These are phyloP conservation scores for Erythrolamprus reginae DNA, from an alignment of 2,113 vertebrate species.

Conservation along the genomic window DNA sequence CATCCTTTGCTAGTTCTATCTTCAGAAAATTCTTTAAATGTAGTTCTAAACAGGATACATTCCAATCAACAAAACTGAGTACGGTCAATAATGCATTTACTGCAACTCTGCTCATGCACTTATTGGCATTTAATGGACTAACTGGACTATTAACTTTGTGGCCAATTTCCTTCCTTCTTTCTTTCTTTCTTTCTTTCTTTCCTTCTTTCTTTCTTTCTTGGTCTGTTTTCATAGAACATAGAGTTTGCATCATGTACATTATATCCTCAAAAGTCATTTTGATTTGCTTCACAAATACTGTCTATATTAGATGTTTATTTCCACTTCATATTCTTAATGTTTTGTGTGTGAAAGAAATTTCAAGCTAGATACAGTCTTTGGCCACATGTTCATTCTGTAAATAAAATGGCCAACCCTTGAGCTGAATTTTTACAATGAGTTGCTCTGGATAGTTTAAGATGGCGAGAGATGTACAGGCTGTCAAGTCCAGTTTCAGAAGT, in stretches of 20 bases:
- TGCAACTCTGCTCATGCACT: not conserved
- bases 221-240: not conserved
- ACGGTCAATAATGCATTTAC: not conserved
- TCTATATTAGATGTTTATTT: not conserved
- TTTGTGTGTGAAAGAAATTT: not conserved
- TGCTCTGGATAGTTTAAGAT: not conserved
- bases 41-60: too few relatives aligned
- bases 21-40: too few relatives aligned
- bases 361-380: not conserved
- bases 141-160: not conserved
- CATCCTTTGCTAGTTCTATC: too few relatives aligned
- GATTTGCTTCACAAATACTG: not conserved
- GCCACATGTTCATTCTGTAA: not conserved
- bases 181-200: too few relatives aligned
- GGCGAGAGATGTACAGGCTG: not conserved
- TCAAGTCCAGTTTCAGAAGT: not conserved
- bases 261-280: not conserved
- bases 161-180: not conserved
- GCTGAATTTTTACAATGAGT: not conserved
- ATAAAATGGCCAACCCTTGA: not conserved
- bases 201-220: not conserved
- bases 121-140: not conserved
- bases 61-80: too few relatives aligned
- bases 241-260: not conserved
- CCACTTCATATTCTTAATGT: not conserved